Conservation (phyloP, 2,888 invertebrate genomes). For the Cyclophora punctaria region DNA sequence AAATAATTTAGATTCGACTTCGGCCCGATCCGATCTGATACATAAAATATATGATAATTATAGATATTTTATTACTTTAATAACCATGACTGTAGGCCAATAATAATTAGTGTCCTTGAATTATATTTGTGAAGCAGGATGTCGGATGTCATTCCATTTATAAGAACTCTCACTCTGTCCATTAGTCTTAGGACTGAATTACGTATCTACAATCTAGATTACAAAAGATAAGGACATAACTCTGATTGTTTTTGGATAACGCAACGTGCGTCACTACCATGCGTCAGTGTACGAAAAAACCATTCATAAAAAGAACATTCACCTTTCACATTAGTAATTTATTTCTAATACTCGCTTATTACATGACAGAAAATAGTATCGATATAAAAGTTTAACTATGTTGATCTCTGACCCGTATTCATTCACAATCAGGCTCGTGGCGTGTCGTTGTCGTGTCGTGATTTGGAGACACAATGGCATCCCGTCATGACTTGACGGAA, state of each 20-base stretch:
- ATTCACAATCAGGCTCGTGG: conserved; percentile 65
- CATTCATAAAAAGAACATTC: too few relatives aligned
- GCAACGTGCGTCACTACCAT: too few relatives aligned
- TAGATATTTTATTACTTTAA: conserved; percentile 17
- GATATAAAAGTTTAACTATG: conserved; percentile 35
- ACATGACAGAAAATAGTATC: conserved; percentile 54
- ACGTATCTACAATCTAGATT: too few relatives aligned
- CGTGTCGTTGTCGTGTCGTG: conserved; percentile 55
- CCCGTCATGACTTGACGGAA: conserved; percentile 64
- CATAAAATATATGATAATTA: conserved; percentile 32
- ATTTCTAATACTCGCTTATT: conserved; percentile 31
- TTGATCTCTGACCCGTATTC: conserved; percentile 69
- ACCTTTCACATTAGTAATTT: not conserved
- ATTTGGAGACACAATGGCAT: conserved; percentile 67
- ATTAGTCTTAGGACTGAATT: too few relatives aligned
- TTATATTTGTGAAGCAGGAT: conserved; percentile 8
- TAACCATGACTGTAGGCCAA: conserved; percentile 6
- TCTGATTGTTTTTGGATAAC: too few relatives aligned
- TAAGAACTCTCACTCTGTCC: not conserved
- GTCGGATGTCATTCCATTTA: conserved; percentile 19
- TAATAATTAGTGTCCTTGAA: conserved; percentile 16
- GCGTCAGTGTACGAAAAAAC: too few relatives aligned
- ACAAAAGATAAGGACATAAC: too few relatives aligned
- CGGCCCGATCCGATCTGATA: conserved; percentile 22
- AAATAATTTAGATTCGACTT: conserved; percentile 45